Evolutionary conservation across 2,113 vertebrate species (phyloP).

Genomic region (Melierax canorus): DNA sequence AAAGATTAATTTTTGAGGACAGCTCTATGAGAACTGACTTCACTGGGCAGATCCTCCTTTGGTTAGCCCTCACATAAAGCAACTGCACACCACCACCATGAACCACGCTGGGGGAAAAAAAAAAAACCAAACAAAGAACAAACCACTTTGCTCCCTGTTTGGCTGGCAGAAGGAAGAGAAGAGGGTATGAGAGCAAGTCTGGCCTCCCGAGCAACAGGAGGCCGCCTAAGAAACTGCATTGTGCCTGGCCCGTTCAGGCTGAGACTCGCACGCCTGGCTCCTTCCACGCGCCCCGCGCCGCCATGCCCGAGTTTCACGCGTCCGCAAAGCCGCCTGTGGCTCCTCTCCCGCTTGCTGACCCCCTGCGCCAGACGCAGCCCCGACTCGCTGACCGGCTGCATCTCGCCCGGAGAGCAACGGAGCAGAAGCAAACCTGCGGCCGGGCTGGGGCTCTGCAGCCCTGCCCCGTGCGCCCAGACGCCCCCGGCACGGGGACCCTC

Average conservation of each 20-base stretch:
- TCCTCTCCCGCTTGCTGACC: not conserved
- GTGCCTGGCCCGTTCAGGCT: not conserved
- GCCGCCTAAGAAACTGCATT: not conserved
- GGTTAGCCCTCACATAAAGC: not conserved
- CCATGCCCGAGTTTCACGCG: rapidly evolving
- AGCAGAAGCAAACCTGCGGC: not conserved
- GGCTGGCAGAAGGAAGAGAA: not conserved
- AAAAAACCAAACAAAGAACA: too few species aligned
- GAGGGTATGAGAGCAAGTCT: not conserved
- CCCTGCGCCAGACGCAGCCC: not conserved
- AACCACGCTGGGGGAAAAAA: not conserved
- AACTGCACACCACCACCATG: not conserved
- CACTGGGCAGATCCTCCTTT: not conserved
- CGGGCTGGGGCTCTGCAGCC: not conserved
- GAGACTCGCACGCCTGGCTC: not conserved
- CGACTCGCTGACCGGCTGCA: not conserved
- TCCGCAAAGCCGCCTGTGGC: not conserved
- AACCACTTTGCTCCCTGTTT: not conserved
- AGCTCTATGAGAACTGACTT: not conserved
- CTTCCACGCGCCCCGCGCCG: not conserved
- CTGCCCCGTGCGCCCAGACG: rapidly evolving
- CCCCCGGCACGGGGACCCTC: rapidly evolving
- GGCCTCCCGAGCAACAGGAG: not conserved
- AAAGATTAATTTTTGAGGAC: not conserved
- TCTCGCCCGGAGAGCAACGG: rapidly evolving